Evolutionary conservation across 1,140 invertebrate genomes (phyloP), one percentile per base, ranked within the genome.

Genomic region (Gonatopus flavifemur): DNA sequence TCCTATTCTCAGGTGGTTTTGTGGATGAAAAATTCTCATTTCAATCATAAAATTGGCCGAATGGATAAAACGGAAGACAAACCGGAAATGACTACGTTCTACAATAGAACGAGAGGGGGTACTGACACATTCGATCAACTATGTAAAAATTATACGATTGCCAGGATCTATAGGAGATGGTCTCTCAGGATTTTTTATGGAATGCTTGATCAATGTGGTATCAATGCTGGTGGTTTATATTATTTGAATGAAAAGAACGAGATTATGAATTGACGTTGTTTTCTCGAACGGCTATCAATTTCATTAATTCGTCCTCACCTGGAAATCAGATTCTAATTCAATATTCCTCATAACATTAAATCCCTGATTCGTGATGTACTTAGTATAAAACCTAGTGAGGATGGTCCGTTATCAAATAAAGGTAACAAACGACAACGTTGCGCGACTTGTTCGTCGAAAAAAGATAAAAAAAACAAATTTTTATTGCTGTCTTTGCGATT

Each of bases 171-270:
- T 12, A 51, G 51, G 16, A 40, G n/a, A n/a, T n/a, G n/a, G n/a
- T n/a, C n/a, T n/a, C n/a, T n/a, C n/a, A n/a, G n/a, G 71, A 41
- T 72, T 25, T 66, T 74, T 51, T 63, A 59, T 49, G 44, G 55
- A 12, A 49, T 71, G 20, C 32, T 70, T 19, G 67, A 74, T 44
- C 55, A 71, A 49, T 58, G 56, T 37, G 61, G 48, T 36, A 57
- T 66, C 18, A 66, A 70, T 31, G n/a, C 31, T 21, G 25, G 35
- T 41, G 32, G 57, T 32, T 38, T 53, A 21, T 49, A n/a, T 28
- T 43, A 57, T 39, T 12, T 50, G 12, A 51, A 40, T 22, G 38
- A 24, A 35, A 39, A 45, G 12, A 55, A 58, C 31, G 9, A n/a
- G 9, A 12, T 20, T 36, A 33, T 45, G 32, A 41, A 56, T 18